Evolutionary conservation across 1,140 invertebrate species (phyloP).

Genomic region (Eumeta japonica): DNA sequence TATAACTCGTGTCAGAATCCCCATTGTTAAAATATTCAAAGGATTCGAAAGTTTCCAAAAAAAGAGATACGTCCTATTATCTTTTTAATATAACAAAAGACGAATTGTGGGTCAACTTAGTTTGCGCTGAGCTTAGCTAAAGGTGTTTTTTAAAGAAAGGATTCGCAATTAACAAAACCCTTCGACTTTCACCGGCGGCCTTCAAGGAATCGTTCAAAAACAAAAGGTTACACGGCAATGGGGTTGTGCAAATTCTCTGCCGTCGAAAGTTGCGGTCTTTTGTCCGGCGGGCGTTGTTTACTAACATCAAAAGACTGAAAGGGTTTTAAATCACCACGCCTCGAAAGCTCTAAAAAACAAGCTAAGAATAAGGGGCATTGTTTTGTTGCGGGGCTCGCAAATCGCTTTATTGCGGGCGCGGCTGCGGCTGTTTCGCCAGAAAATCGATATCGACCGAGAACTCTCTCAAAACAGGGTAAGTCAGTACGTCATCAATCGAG

Average conservation of each 20-base stretch:
- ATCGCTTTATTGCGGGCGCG: constrained; percentile 51
- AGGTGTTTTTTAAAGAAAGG: too few relatives aligned
- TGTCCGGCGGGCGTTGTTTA: constrained; percentile 47
- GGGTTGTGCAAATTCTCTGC: constrained; percentile 48
- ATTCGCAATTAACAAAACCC: too few relatives aligned
- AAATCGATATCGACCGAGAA: constrained; percentile 50
- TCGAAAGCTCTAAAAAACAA: constrained; percentile 53
- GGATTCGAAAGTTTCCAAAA: constrained; percentile 34
- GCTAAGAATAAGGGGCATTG: constrained; percentile 48
- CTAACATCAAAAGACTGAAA: constrained; percentile 51
- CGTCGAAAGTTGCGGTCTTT: constrained; percentile 42
- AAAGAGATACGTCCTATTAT: too few relatives aligned
- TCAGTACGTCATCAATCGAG: too few relatives aligned
- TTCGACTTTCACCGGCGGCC: too few relatives aligned
- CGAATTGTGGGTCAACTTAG: constrained; percentile 17
- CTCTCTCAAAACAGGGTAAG: constrained; percentile 47
- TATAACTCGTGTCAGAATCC: too few relatives aligned
- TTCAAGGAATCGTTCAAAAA: constrained; percentile 12
- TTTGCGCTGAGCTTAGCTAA: too few relatives aligned
- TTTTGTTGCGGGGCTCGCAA: constrained; percentile 48
- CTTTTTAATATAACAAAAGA: constrained; percentile 40
- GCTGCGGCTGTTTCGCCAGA: constrained; percentile 32
- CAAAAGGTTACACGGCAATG: constrained; percentile 38
- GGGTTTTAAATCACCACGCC: constrained; percentile 56
- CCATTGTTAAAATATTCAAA: too few relatives aligned